These are phyloP conservation scores for Ursus arctos DNA, from an alignment of 2,113 vertebrate species.

Conservation along the genomic window DNA sequence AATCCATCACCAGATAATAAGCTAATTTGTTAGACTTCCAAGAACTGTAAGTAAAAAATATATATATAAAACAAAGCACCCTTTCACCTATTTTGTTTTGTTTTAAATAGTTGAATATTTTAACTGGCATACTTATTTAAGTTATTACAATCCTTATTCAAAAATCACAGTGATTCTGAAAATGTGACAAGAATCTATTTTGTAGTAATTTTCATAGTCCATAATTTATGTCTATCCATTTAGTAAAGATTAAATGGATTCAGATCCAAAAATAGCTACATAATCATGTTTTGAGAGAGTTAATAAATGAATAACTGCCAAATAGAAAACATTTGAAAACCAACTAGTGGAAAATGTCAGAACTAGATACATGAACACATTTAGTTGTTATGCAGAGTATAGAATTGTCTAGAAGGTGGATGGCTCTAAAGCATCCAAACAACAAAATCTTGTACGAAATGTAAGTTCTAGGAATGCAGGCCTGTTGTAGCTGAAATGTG, in stretches of 20 bases:
- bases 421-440: background rate
- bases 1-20: constrained; percentile 3
- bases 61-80: background rate
- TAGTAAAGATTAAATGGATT: background rate
- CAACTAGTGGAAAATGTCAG: background rate
- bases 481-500: background rate
- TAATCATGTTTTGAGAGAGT: background rate
- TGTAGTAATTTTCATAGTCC: background rate
- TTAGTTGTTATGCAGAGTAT: background rate
- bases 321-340: background rate
- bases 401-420: background rate
- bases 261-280: background rate
- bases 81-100: background rate
- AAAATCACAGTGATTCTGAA: background rate
- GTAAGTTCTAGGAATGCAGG: background rate
- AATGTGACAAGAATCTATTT: background rate
- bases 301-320: background rate
- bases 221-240: background rate
- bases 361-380: background rate
- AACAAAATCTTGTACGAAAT: background rate
- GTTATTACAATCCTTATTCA: background rate
- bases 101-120: constrained; percentile 18
- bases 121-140: background rate
- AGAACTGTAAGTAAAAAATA: constrained; percentile 4
- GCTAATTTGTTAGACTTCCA: background rate